These are phyloP conservation scores for Saguinus imperator DNA, from an alignment of 2,113 vertebrate species.

Conservation along the genomic window DNA sequence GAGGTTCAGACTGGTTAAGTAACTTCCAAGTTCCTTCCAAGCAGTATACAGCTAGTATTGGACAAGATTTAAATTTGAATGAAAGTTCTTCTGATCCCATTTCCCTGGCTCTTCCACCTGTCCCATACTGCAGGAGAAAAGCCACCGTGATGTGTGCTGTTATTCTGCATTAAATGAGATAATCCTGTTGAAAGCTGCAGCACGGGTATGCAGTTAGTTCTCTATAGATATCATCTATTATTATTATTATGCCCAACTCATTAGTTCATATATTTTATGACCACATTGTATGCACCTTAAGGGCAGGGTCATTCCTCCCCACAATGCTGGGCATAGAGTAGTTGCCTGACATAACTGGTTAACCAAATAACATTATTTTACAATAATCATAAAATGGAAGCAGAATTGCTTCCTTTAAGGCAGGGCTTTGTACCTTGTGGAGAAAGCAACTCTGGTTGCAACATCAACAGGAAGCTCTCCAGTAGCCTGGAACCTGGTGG, in stretches of 20 bases:
- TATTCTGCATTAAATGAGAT: background rate
- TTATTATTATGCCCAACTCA: background rate
- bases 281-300: background rate
- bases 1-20: background rate
- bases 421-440: background rate
- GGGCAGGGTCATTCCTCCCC: slow-evolving; percentile 9
- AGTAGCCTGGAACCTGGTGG: background rate
- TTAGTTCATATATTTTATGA: slow-evolving; percentile 14
- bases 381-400: background rate
- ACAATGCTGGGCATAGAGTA: background rate
- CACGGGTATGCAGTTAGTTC: background rate
- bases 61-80: background rate
- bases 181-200: background rate
- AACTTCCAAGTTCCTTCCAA: background rate
- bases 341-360: background rate
- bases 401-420: background rate
- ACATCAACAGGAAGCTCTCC: background rate
- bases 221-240: background rate
- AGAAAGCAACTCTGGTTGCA: background rate
- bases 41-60: background rate
- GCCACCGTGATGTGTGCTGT: background rate
- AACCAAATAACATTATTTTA: slow-evolving; percentile 14
- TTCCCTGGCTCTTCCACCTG: background rate
- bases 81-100: background rate
- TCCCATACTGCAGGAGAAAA: background rate